Evolutionary conservation across 2,797 vertebrate genomes (phyloP).

Genomic region (Caiman crocodilus): DNA sequence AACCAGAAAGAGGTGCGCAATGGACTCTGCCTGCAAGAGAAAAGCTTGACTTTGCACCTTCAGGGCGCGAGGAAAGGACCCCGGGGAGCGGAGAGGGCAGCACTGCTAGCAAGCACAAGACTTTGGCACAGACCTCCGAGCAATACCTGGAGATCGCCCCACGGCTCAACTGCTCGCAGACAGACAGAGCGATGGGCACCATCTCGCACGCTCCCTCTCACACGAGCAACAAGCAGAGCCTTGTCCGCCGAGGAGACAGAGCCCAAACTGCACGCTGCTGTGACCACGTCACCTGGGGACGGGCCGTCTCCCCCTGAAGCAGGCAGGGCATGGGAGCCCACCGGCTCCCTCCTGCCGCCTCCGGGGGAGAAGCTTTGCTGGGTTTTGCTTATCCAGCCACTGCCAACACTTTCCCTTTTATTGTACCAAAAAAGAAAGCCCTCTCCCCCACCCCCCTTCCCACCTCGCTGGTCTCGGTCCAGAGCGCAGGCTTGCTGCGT

Average conservation of each 20-base stretch:
- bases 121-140: rapidly evolving
- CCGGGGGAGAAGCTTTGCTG: background rate
- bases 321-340: background rate
- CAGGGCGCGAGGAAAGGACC: rapidly evolving
- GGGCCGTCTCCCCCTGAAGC: background rate
- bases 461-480: constrained; percentile 36
- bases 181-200: rapidly evolving
- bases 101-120: background rate
- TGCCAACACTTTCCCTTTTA: background rate
- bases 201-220: rapidly evolving
- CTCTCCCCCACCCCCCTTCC: constrained; percentile 12
- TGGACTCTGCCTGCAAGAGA: background rate
- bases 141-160: rapidly evolving
- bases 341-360: background rate
- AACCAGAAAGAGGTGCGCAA: no score
- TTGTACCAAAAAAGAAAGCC: background rate
- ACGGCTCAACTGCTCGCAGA: rapidly evolving
- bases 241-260: rapidly evolving
- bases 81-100: rapidly evolving
- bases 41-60: rapidly evolving
- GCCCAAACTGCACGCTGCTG: rapidly evolving
- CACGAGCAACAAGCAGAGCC: rapidly evolving
- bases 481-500: constrained; percentile 65
- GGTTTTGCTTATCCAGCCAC: background rate
- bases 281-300: background rate